Conservation (phyloP, 2,797 vertebrate genomes). For the Bovichtus diacanthus region DNA sequence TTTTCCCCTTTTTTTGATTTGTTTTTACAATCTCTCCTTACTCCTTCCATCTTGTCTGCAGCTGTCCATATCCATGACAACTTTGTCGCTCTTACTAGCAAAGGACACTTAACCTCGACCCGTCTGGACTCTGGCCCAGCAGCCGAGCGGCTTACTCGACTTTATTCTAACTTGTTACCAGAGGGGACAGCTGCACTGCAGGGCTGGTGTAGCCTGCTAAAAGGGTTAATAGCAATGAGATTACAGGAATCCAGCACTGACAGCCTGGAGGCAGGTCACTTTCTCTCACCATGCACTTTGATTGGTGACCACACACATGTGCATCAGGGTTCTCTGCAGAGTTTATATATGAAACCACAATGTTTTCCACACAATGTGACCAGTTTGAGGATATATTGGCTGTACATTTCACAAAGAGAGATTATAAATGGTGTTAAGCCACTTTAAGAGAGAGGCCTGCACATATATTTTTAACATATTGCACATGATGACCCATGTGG, state of each 20-base stretch:
- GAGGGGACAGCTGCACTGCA: conserved; percentile 36
- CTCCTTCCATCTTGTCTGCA: conserved; percentile 29
- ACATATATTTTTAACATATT: conserved; percentile 49
- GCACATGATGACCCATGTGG: conserved; percentile 37
- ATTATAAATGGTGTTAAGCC: conserved; percentile 33
- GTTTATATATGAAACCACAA: conserved; percentile 40
- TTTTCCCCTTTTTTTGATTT: conserved; percentile 17
- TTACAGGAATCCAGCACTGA: conserved; percentile 57
- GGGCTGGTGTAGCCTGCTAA: conserved; percentile 30
- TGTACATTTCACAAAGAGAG: conserved; percentile 25
- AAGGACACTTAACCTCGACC: conserved; percentile 52
- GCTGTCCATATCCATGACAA: conserved; percentile 46
- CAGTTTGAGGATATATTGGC: conserved; percentile 21
- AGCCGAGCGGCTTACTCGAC: conserved; percentile 42
- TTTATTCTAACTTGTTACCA: conserved; percentile 50
- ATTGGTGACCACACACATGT: conserved; percentile 34
- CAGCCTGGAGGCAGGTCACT: conserved; percentile 46
- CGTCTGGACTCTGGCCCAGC: conserved; percentile 49
- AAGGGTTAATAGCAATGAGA: conserved; percentile 50
- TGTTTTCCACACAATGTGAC: conserved; percentile 50
- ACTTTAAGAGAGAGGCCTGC: conserved; percentile 16
- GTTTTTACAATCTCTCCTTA: conserved; percentile 30
- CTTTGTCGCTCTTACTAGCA: conserved; percentile 48
- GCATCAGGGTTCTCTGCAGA: conserved; percentile 49
- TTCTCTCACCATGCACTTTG: conserved; percentile 53